Conservation (phyloP, 2,888 invertebrate genomes). For the Athalia rosae region DNA sequence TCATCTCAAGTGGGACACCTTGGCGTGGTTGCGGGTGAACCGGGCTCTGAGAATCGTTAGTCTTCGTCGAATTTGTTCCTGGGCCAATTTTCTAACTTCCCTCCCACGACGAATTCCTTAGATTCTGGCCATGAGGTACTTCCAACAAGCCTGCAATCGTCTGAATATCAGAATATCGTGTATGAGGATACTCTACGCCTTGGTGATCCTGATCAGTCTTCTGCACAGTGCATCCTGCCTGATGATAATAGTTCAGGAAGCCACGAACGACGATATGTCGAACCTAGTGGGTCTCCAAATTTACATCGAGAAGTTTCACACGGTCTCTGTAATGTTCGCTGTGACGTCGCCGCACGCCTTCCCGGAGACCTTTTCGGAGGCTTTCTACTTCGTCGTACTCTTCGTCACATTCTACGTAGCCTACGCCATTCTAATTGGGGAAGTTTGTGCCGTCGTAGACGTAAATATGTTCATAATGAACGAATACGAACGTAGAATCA, state of each 20-base stretch:
- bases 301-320: constrained; percentile 13
- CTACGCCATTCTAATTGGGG: constrained; percentile 17
- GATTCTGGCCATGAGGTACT: constrained; percentile 12
- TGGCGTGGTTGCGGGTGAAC: constrained; percentile 22
- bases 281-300: background rate
- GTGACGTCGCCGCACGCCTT: background rate
- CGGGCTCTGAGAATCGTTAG: constrained; percentile 27
- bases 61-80: background rate
- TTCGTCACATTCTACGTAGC: constrained; percentile 10
- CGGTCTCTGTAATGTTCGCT: background rate
- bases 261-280: background rate
- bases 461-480: constrained; percentile 23
- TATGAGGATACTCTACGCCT: background rate
- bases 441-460: constrained; percentile 27
- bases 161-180: constrained; percentile 12
- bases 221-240: constrained; percentile 10
- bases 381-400: background rate
- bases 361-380: background rate
- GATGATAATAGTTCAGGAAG: background rate
- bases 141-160: constrained; percentile 14
- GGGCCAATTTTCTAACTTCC: constrained; percentile 1
- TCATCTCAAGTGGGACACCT: background rate
- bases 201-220: constrained; percentile 2
- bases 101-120: background rate
- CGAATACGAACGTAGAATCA: constrained; percentile 27